Evolutionary conservation across 2,797 vertebrate genomes (phyloP), one percentile per base, ranked within the genome.

Genomic region (Knipowitschia caucasica): DNA sequence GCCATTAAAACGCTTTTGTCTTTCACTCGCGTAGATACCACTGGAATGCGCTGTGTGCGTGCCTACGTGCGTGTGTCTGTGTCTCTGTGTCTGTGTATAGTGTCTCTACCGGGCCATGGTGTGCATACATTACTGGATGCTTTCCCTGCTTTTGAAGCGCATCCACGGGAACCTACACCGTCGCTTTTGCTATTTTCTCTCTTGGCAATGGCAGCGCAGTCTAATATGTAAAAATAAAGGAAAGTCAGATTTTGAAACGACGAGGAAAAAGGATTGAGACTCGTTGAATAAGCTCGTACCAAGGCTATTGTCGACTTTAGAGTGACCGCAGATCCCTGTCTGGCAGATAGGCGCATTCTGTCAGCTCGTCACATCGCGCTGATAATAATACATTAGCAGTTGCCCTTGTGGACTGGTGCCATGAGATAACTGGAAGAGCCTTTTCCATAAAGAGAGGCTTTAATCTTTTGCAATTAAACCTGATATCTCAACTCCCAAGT

Each of bases 41-140:
- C 68, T 83, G 87, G 84, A 89, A 90, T 91, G 87, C 66, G 73
- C 81, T 82, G 81, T 83, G 75, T 54, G 73, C 64, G 3, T 71
- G 54, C n/a, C n/a, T 55, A 74, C 15, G 44, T 63, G 78, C 3
- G 62, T 53, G 69, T 71, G 70, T 69, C 8, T 66, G 65, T 53
- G 72, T 47, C 20, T 39, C 64, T 62, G 75, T 67, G 67, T 12
- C 71, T 53, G 72, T 49, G 68, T 53, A 74, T 18, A 25, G 35
- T 38, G 36, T 21, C 17, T 4, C 56, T 59, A 66, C 53, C 56
- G 46, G 76, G 59, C 59, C 69, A 73, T 63, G 79, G 72, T 76
- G 67, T 67, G 72, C 75, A 81, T 77, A 73, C 70, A 59, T 84
- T 76, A 78, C 53, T 78, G 73, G 60, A 75, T 71, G 71, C 39